A percentile compares a stretch with the other conserved stretches of the same genome.
Evolutionary conservation across 2,113 vertebrate species (phyloP).

Genomic region (Hymenochirus boettgeri): DNA sequence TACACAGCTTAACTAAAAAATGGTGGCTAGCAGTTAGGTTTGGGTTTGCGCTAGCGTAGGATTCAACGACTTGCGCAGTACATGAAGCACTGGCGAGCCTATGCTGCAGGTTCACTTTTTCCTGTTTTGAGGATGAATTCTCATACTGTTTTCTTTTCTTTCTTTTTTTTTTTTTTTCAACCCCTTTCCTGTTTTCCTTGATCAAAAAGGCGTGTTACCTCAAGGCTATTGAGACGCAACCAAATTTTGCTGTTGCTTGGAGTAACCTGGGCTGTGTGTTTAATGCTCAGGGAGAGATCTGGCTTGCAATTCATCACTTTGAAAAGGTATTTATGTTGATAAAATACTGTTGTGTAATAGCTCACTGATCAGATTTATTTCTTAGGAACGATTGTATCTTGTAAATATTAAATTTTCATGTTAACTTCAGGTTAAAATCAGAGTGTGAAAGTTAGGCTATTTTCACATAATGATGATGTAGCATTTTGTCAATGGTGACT

Average conservation of each 20-base stretch:
- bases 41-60: constrained; percentile 96
- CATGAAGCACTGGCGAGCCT: constrained; percentile 89
- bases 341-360: too few species aligned
- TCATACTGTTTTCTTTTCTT: constrained; percentile 80
- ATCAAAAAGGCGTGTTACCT: constrained; percentile 97
- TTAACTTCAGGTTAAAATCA: too few species aligned
- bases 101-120: constrained; percentile 99
- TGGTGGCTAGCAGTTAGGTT: constrained; percentile 84
- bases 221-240: constrained; percentile 99
- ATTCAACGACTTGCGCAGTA: constrained; percentile 91
- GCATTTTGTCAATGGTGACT: too few species aligned
- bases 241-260: constrained; percentile 98
- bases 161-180: constrained; percentile 64
- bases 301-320: constrained; percentile 98
- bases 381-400: too few species aligned
- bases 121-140: constrained; percentile 78
- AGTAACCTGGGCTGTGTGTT: constrained; percentile 99
- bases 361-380: too few species aligned
- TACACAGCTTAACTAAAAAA: constrained; percentile 78
- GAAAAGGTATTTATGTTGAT: constrained; percentile 83
- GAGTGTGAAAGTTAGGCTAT: too few species aligned
- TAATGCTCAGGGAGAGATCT: constrained; percentile 98
- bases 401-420: too few species aligned
- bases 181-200: constrained; percentile 72
- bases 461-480: too few species aligned